Base-by-base conservation (phyloP, 2,888 invertebrate species). In the Athalia rosae region DNA sequence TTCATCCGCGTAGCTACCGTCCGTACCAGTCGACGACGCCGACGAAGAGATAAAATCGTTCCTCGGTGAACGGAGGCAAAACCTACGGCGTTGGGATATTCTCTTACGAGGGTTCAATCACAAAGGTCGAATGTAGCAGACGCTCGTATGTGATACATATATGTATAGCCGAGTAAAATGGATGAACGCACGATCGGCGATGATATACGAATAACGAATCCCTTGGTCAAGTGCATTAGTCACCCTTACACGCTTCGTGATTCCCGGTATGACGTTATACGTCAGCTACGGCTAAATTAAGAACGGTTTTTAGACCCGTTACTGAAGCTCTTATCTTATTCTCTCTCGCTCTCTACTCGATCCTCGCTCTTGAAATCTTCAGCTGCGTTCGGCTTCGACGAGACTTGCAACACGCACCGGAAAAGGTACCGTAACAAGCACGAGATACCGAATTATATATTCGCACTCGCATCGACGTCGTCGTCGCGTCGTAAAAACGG, bases 241-340 rank as follows among this genome's bases (percentile, higher is more conserved):
- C 69, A 71, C 69, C 69, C 69, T 2, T 28, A 28, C n/a, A n/a
- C n/a, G n/a, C 28, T 71, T 9, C 56, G 69, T 71, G 69, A 71
- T 71, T 71, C 69, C 69, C 13, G 43, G 4, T 13, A 58, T 71
- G 69, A 71, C 69, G 69, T 71, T 58, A 71, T 28, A 28, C 28
- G 28, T 28, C 28, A 2, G 28, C 28, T 28, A 28, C 28, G 28
- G 69, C 58, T 9, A 8, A 71, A 71, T 71, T 58, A 58, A 45
- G 43, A 11, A 41, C 9, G n/a, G 41, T 13, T 56, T 41, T 69
- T n/a, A 43, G 8, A 56, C n/a, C 15, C 28, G 11, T 43, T 45
- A 4, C n/a, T 56, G 15, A 7, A 28, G 28, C 28, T 28, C 28
- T 28, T 28, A 28, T 28, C 69, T 48, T 67, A 11, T 67, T 53